A percentile compares a stretch with the other conserved stretches of the same genome.
Conservation (phyloP, 2,888 invertebrate genomes). For the Oscheius sp. region DNA sequence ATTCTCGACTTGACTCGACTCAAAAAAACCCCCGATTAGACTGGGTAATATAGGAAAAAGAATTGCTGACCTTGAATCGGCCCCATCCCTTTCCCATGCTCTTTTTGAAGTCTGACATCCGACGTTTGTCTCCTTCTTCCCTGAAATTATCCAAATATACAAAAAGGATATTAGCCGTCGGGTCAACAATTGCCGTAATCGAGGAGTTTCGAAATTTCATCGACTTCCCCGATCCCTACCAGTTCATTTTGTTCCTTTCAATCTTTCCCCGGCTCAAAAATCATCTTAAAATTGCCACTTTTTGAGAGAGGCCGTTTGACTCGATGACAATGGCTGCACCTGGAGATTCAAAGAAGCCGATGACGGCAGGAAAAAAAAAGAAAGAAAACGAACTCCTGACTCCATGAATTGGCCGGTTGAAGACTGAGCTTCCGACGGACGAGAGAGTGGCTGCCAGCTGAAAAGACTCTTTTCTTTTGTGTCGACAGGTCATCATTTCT, state of each 20-base stretch:
- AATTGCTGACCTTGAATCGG: slow-evolving; percentile 25
- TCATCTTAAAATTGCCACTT: neutral
- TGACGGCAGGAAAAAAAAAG: neutral
- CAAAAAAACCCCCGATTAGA: too few species aligned
- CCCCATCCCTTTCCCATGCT: slow-evolving; percentile 28
- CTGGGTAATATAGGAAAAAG: too few species aligned
- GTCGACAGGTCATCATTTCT: too few species aligned
- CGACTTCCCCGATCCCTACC: too few species aligned
- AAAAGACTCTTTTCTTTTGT: neutral
- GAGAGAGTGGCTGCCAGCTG: slow-evolving; percentile 3
- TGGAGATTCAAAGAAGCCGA: neutral
- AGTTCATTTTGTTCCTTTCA: neutral
- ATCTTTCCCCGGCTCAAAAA: neutral
- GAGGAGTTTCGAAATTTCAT: too few species aligned
- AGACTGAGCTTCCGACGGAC: slow-evolving; percentile 20
- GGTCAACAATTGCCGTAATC: slow-evolving; percentile 2
- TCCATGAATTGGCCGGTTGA: slow-evolving; percentile 27
- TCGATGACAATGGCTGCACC: too few species aligned
- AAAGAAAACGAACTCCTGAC: slow-evolving; percentile 26
- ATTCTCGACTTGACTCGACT: too few species aligned
- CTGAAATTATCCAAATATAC: neutral
- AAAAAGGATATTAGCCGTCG: too few species aligned
- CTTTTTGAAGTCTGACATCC: slow-evolving; percentile 28
- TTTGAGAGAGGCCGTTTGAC: neutral
- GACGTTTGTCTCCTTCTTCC: neutral